Conservation (phyloP, 1,140 invertebrate species). For the Psix sp. region DNA sequence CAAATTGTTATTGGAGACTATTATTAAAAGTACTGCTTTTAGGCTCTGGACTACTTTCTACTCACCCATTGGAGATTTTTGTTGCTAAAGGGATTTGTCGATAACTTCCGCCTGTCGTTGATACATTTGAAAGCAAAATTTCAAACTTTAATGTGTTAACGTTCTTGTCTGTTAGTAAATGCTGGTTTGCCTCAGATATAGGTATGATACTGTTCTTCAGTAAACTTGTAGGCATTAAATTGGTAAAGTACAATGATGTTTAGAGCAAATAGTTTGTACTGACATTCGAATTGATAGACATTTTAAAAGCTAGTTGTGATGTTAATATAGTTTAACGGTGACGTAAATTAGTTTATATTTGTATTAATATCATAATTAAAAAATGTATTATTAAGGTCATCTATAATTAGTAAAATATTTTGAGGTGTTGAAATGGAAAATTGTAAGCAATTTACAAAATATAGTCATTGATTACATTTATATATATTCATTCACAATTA, state of each 20-base stretch:
- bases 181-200: slow-evolving; percentile 21
- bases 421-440: no score
- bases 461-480: no score
- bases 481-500: no score
- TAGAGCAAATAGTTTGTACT: slow-evolving; percentile 16
- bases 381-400: no score
- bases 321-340: slow-evolving; percentile 9
- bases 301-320: slow-evolving; percentile 26
- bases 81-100: slow-evolving; percentile 20
- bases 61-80: no score
- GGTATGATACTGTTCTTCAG: slow-evolving; percentile 23
- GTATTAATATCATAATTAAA: background rate
- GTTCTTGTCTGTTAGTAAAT: slow-evolving; percentile 30
- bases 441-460: no score
- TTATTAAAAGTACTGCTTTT: no score
- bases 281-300: slow-evolving; percentile 26
- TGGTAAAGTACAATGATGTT: slow-evolving; percentile 30
- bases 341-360: slow-evolving; percentile 3
- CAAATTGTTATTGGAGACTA: no score
- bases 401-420: no score
- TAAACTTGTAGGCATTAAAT: slow-evolving; percentile 32
- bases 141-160: slow-evolving; percentile 24
- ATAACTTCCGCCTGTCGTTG: slow-evolving; percentile 11
- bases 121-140: slow-evolving; percentile 25
- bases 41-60: no score